phyloP scores from a whole-genome alignment of 2,888 invertebrate genomes.

The Leistus spinibarbis region DNA sequence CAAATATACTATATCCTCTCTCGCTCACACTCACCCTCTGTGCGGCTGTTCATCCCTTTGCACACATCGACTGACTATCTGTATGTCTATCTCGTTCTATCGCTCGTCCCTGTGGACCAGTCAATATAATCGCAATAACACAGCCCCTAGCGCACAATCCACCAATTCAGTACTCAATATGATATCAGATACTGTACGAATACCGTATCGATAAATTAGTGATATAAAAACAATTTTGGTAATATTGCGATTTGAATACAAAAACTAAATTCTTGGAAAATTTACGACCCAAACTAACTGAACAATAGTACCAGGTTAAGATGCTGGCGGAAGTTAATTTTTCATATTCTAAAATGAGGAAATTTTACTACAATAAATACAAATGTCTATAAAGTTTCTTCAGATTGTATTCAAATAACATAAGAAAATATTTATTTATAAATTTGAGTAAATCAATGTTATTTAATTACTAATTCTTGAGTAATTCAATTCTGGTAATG shows the following conservation, averaged over 20 bases:
- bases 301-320: no score
- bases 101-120: slow-evolving; percentile 56
- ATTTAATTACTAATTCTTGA: no score
- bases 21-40: slow-evolving; percentile 9
- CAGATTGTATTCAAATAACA: no score
- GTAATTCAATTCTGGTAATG: no score
- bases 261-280: neutral
- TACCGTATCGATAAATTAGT: neutral
- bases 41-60: neutral
- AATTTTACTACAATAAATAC: no score
- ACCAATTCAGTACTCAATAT: slow-evolving; percentile 46
- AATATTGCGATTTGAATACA: neutral
- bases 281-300: no score
- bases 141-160: slow-evolving; percentile 53
- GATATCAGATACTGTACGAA: neutral
- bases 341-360: no score
- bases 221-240: neutral
- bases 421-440: no score
- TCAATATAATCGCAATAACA: slow-evolving; percentile 61
- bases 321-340: no score
- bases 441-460: no score
- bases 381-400: no score
- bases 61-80: neutral
- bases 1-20: slow-evolving; percentile 52
- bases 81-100: slow-evolving; percentile 7